Evolutionary conservation across 2,113 vertebrate genomes (phyloP).

Genomic region (Calidris pugnax): DNA sequence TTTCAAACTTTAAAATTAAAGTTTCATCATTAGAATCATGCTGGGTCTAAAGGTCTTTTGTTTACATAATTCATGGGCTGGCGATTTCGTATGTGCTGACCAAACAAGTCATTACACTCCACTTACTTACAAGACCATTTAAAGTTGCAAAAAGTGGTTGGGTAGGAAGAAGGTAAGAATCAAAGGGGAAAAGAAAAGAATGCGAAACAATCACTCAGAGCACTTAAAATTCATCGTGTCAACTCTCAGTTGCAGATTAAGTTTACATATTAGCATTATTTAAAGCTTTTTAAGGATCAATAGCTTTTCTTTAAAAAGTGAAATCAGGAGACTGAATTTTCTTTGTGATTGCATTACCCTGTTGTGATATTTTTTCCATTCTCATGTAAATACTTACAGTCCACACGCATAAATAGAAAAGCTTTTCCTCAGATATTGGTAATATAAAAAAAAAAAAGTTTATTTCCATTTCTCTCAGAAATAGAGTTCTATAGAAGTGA

Average conservation of each 20-base stretch:
- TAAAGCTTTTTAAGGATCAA: neutral
- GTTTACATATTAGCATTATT: neutral
- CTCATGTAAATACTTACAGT: neutral
- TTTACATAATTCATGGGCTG: conserved; percentile 41
- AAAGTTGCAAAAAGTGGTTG: neutral
- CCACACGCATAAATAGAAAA: neutral
- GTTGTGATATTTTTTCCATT: neutral
- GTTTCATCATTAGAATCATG: neutral
- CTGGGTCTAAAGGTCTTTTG: conserved; percentile 17
- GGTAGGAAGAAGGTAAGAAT: neutral
- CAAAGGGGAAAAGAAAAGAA: accelerated
- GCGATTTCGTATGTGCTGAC: neutral
- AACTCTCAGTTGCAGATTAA: neutral
- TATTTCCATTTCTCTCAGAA: neutral
- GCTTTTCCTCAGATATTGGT: accelerated
- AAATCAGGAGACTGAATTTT: neutral
- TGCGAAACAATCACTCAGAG: neutral
- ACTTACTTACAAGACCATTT: neutral
- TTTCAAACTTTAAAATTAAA: conserved; percentile 7
- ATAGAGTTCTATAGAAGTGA: neutral
- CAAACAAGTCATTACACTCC: neutral
- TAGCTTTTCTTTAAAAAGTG: neutral
- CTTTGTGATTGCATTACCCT: neutral
- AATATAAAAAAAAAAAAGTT: neutral
- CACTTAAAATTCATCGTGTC: neutral